Percentiles rank a stretch among this genome's conserved stretches.
phyloP scores from a whole-genome alignment of 2,888 invertebrate genomes.

The Papilio demoleus region DNA sequence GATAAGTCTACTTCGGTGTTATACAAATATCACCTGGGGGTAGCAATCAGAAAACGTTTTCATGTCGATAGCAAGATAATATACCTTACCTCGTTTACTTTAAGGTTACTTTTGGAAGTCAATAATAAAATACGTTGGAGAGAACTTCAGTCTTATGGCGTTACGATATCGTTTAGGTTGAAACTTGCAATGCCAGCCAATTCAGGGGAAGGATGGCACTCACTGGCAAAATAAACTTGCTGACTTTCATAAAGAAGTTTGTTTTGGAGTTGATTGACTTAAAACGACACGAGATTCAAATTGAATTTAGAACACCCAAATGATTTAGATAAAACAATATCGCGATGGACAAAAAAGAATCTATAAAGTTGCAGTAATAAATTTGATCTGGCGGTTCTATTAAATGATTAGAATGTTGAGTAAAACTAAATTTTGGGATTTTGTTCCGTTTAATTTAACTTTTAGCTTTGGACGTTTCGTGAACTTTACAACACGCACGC shows the following conservation, averaged over 20 bases:
- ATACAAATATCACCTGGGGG: slow-evolving; percentile 57
- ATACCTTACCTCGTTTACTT: slow-evolving; percentile 39
- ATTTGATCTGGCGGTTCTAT: background rate
- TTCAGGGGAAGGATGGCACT: slow-evolving; percentile 51
- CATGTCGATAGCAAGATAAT: slow-evolving; percentile 36
- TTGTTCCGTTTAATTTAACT: slow-evolving; percentile 14
- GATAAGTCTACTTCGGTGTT: slow-evolving; percentile 57
- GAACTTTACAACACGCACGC: slow-evolving; percentile 2
- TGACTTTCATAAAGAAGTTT: slow-evolving; percentile 54
- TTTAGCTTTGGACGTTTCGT: background rate
- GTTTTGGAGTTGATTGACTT: slow-evolving; percentile 21
- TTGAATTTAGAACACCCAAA: background rate
- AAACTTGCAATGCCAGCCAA: slow-evolving; percentile 43
- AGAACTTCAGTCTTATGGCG: slow-evolving; percentile 47
- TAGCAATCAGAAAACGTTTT: slow-evolving; percentile 52
- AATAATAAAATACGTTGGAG: slow-evolving; percentile 38
- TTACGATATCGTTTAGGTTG: slow-evolving; percentile 59
- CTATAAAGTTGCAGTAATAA: background rate
- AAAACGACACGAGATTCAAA: background rate
- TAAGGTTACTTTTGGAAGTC: slow-evolving; percentile 43
- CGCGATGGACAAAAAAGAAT: background rate
- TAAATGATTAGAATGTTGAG: background rate
- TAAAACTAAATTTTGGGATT: background rate
- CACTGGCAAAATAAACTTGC: slow-evolving; percentile 53
- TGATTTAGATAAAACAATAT: background rate